Conservation (phyloP, 2,888 invertebrate genomes). For the Amitus sp. region DNA sequence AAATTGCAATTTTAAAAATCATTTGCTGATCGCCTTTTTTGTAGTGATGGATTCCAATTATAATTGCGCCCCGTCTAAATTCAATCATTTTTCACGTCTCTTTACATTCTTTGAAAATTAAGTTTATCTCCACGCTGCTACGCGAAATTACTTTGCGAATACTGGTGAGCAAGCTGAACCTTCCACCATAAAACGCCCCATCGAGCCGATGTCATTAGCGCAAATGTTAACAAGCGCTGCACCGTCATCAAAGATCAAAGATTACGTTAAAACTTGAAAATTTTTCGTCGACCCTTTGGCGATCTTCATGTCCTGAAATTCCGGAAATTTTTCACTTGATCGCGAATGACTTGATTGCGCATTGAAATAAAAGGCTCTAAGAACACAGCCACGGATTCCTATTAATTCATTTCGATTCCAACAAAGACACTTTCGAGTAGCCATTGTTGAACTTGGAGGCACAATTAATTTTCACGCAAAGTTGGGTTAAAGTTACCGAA, state of each 20-base stretch:
- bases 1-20: slow-evolving; percentile 19
- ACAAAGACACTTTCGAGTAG: slow-evolving; percentile 32
- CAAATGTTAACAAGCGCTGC: not conserved
- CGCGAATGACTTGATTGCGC: too few species aligned
- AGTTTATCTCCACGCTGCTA: not conserved
- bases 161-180: not conserved
- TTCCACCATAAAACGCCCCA: not conserved
- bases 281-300: not conserved
- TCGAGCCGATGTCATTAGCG: not conserved
- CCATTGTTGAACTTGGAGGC: slow-evolving; percentile 49
- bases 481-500: slow-evolving; percentile 19
- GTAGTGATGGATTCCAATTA: not conserved
- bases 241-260: not conserved
- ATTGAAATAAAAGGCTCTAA: too few species aligned
- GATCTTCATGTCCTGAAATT: too few species aligned
- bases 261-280: not conserved
- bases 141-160: slow-evolving; percentile 1
- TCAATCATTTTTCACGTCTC: not conserved
- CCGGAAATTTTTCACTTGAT: too few species aligned
- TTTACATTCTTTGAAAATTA: not conserved
- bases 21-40: not conserved
- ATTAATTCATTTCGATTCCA: slow-evolving; percentile 11
- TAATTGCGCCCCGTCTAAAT: not conserved
- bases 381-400: slow-evolving; percentile 12
- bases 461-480: slow-evolving; percentile 52